phyloP scores from a whole-genome alignment of 2,113 vertebrate species.

The Ameiurus melas region DNA sequence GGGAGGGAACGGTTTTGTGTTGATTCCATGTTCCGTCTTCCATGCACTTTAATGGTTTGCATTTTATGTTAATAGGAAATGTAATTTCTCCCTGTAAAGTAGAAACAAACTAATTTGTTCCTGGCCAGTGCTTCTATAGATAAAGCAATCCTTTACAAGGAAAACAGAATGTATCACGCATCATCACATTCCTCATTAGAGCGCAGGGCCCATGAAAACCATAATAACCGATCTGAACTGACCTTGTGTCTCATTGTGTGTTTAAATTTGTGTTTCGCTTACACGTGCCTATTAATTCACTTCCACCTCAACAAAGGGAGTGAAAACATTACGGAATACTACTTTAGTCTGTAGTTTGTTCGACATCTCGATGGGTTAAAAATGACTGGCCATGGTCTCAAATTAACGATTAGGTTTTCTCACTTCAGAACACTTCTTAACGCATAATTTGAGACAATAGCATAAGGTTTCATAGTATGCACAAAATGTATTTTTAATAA shows the following conservation, averaged over 20 bases:
- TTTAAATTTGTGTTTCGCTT: not conserved
- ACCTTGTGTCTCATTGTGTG: not conserved
- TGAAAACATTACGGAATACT: not conserved
- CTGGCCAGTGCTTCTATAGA: conserved; percentile 19
- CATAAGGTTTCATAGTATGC: not conserved
- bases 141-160: conserved; percentile 33
- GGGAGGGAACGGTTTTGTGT: not conserved
- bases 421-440: not conserved
- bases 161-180: conserved; percentile 27
- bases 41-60: not conserved
- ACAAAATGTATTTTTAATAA: not conserved
- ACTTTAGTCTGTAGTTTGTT: not conserved
- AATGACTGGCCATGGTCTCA: not conserved
- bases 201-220: conserved; percentile 4
- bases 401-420: not conserved
- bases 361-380: not conserved
- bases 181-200: conserved; percentile 54
- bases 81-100: conserved; percentile 25
- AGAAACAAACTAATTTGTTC: conserved; percentile 45
- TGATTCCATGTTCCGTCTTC: not conserved
- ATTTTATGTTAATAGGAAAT: conserved; percentile 34
- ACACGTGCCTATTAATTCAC: not conserved
- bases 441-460: not conserved
- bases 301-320: not conserved
- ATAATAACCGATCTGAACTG: conserved; percentile 10